Percentiles rank a stretch among this genome's conserved stretches.
Conservation (phyloP, 2,113 vertebrate species). For the Galbula dea region DNA sequence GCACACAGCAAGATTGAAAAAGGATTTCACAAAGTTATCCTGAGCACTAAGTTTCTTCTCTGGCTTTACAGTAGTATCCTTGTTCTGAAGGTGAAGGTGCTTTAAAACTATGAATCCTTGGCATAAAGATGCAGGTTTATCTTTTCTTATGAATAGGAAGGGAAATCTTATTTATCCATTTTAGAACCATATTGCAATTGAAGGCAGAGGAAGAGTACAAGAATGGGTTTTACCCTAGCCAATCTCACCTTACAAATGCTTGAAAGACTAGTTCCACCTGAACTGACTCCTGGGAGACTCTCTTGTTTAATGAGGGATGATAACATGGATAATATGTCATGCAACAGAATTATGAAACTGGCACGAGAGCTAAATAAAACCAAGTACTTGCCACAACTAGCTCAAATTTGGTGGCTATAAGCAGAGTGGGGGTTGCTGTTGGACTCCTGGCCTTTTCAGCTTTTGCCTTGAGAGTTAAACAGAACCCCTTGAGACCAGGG, state of each 20-base stretch:
- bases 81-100: not conserved
- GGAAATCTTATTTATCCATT: too few species aligned
- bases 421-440: not conserved
- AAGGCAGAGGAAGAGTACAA: not conserved
- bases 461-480: not conserved
- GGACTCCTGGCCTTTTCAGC: not conserved
- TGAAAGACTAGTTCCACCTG: not conserved
- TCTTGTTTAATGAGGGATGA: not conserved
- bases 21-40: not conserved
- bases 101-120: not conserved
- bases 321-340: rapidly evolving
- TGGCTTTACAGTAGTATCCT: not conserved
- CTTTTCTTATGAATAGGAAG: not conserved
- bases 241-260: not conserved
- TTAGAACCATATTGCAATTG: not conserved
- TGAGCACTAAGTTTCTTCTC: not conserved
- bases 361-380: not conserved
- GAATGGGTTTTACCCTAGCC: not conserved
- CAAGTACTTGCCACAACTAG: not conserved
- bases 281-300: not conserved
- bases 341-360: not conserved
- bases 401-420: not conserved
- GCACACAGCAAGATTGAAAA: not conserved
- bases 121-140: not conserved
- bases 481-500: not conserved